Percentiles rank a stretch among this genome's conserved stretches.
phyloP scores from a whole-genome alignment of 2,797 vertebrate species.

The Sebastolobus altivelis region DNA sequence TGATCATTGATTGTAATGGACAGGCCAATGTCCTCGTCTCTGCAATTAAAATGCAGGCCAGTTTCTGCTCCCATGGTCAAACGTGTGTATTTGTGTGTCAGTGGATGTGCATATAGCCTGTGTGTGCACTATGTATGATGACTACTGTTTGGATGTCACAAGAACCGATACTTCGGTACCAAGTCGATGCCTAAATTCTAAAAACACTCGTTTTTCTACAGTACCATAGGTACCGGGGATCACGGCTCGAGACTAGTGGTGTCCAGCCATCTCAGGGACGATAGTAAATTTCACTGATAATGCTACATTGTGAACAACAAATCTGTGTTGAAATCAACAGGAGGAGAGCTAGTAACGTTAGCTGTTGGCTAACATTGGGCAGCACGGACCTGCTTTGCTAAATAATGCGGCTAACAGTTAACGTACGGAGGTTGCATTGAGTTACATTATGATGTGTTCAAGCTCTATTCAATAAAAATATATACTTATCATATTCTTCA shows the following conservation, averaged over 20 bases:
- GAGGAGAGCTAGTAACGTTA: no score
- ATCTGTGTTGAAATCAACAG: no score
- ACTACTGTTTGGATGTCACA: not conserved
- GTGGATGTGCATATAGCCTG: not conserved
- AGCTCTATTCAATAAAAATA: not conserved
- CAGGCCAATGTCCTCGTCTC: slow-evolving; percentile 49
- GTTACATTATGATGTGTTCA: not conserved
- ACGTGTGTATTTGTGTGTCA: slow-evolving; percentile 30
- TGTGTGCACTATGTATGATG: not conserved
- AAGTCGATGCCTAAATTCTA: not conserved
- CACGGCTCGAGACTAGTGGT: not conserved
- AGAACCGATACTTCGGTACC: not conserved
- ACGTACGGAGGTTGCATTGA: not conserved
- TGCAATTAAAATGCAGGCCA: slow-evolving; percentile 69
- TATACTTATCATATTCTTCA: no score
- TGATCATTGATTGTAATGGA: slow-evolving; percentile 70
- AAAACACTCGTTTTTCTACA: not conserved
- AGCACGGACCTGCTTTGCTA: not conserved
- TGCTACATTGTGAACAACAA: not conserved
- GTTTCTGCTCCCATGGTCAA: slow-evolving; percentile 48
- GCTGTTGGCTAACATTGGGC: not conserved
- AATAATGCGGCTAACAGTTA: not conserved
- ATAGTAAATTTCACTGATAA: not conserved
- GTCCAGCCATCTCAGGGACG: not conserved
- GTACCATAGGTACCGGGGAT: not conserved